Percentiles rank a stretch among this genome's conserved stretches.
Evolutionary conservation across 1,140 invertebrate species (phyloP).

Genomic region (Drosophila funebris): DNA sequence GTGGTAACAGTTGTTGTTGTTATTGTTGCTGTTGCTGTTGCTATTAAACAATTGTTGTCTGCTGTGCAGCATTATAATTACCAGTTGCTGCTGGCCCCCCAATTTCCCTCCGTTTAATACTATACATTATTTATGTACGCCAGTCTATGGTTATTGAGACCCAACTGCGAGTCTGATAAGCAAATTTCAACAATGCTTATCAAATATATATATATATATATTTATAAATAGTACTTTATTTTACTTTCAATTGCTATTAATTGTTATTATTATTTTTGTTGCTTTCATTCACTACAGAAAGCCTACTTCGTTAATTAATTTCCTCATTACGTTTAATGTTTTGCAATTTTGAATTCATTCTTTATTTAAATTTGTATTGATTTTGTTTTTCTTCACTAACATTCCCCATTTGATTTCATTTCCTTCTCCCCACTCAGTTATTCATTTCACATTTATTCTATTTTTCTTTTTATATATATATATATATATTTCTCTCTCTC

Average conservation of each 20-base stretch:
- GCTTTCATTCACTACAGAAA: too few relatives aligned
- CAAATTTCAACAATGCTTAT: neutral
- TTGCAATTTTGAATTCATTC: neutral
- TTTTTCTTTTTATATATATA: neutral
- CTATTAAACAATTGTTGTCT: slow-evolving; percentile 62
- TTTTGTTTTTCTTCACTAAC: neutral
- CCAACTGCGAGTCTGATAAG: slow-evolving; percentile 7
- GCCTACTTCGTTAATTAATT: neutral
- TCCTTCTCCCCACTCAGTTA: neutral
- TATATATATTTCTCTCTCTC: neutral
- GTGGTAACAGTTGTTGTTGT: slow-evolving; percentile 37
- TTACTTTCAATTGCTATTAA: neutral
- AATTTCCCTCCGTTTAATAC: too few relatives aligned
- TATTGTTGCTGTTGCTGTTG: slow-evolving; percentile 20
- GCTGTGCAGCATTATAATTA: slow-evolving; percentile 55
- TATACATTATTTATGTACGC: neutral
- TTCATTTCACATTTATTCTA: slow-evolving; percentile 16
- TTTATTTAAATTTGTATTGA: neutral
- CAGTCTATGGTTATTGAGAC: neutral
- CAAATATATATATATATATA: neutral
- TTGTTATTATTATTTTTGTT: too few relatives aligned
- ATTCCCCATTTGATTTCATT: neutral
- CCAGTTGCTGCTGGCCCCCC: slow-evolving; percentile 19
- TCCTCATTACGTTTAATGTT: slow-evolving; percentile 19
- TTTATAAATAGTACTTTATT: neutral